These are phyloP conservation scores for Nasonia giraulti DNA, from an alignment of 1,140 invertebrate genomes.

Conservation along the genomic window DNA sequence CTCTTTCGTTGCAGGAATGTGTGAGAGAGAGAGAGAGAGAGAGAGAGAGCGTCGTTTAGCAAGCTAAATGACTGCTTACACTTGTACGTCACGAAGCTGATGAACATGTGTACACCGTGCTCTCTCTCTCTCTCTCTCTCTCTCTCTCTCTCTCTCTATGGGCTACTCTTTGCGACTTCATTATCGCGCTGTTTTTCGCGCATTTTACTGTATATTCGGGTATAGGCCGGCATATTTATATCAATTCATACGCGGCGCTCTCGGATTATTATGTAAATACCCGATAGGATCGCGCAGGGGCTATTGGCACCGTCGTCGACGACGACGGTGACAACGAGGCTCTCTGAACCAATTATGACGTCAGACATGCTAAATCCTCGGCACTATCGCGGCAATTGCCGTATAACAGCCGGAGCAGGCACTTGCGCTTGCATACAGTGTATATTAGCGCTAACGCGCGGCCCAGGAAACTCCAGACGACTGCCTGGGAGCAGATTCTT, in stretches of 20 bases:
- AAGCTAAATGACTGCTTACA: slow-evolving; percentile 1
- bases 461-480: no score
- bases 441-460: no score
- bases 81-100: not conserved
- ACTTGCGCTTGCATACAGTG: not conserved
- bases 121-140: no score
- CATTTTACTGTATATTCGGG: no score
- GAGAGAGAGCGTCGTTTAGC: not conserved
- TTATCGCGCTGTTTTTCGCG: slow-evolving; percentile 8
- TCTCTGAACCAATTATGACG: slow-evolving; percentile 43
- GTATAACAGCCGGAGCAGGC: not conserved
- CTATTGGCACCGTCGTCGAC: not conserved
- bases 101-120: not conserved
- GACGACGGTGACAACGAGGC: no score
- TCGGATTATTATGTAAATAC: slow-evolving; percentile 50
- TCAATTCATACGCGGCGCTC: slow-evolving; percentile 55
- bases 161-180: not conserved
- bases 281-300: slow-evolving; percentile 9
- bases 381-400: slow-evolving; percentile 27
- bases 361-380: slow-evolving; percentile 21
- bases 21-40: not conserved
- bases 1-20: slow-evolving; percentile 11
- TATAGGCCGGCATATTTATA: slow-evolving; percentile 41
- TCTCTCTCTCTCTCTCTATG: no score
- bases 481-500: no score